Percentiles rank a stretch among this genome's conserved stretches.
phyloP scores from a whole-genome alignment of 2,797 vertebrate species.

The Paedocypris micromegethes region DNA sequence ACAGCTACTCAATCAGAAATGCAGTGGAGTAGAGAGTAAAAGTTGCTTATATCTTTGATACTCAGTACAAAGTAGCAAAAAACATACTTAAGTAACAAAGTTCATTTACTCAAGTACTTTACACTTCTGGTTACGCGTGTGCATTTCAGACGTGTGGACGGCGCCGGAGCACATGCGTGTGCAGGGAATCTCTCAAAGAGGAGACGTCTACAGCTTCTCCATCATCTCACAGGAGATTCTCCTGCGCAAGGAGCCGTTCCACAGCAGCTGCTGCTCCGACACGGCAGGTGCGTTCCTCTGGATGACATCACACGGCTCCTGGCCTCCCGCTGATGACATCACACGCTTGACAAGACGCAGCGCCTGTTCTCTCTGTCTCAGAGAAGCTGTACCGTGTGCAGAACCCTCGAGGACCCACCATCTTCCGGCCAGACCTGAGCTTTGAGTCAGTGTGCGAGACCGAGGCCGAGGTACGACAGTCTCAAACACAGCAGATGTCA shows the following conservation, averaged over 20 bases:
- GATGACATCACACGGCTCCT: too few species aligned
- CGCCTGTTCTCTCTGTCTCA: constrained; percentile 48
- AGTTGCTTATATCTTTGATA: too few species aligned
- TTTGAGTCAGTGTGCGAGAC: constrained; percentile 75
- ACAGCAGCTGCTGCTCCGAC: constrained; percentile 65
- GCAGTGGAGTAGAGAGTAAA: too few species aligned
- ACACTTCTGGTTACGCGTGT: neutral
- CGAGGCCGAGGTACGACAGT: constrained; percentile 74
- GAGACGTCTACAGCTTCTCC: constrained; percentile 89
- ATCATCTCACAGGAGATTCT: constrained; percentile 93
- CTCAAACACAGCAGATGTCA: too few species aligned
- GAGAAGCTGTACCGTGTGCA: constrained; percentile 86
- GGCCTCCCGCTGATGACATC: too few species aligned
- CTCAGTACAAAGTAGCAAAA: too few species aligned
- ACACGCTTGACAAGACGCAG: neutral
- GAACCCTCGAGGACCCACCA: constrained; percentile 51
- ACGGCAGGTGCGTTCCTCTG: constrained; percentile 62
- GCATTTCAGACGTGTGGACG: constrained; percentile 69
- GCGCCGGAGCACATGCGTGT: constrained; percentile 87
- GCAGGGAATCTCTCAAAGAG: constrained; percentile 82
- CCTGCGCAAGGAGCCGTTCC: constrained; percentile 76
- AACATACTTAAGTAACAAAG: too few species aligned
- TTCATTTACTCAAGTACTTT: too few species aligned
- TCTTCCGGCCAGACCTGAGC: constrained; percentile 85
- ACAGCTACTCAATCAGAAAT: too few species aligned